phyloP scores from a whole-genome alignment of 1,140 invertebrate species.

The Notospermus geniculatus region DNA sequence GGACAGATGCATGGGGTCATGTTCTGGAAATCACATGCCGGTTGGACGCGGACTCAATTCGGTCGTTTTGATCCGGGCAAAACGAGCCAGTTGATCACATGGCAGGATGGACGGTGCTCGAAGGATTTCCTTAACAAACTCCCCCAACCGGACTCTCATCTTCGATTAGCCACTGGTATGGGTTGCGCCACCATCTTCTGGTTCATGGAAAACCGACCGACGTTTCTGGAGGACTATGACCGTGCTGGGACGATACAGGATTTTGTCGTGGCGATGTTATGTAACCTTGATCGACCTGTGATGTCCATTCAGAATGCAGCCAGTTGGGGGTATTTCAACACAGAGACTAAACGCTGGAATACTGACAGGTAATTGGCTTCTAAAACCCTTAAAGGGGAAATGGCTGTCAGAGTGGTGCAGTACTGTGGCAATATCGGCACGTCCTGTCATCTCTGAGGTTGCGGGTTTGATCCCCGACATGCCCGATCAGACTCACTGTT shows the following conservation, averaged over 20 bases:
- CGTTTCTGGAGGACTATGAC: conserved; percentile 67
- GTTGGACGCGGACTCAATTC: conserved; percentile 30
- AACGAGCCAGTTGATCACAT: conserved; percentile 74
- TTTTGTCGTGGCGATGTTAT: conserved; percentile 75
- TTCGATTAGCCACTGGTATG: conserved; percentile 73
- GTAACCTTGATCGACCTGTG: conserved; percentile 66
- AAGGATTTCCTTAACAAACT: conserved; percentile 69
- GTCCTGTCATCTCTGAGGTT: too few relatives aligned
- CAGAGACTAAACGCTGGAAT: conserved; percentile 65
- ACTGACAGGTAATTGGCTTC: conserved; percentile 34
- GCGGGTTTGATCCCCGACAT: too few relatives aligned
- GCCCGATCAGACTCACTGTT: too few relatives aligned
- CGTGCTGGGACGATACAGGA: conserved; percentile 78
- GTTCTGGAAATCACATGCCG: conserved; percentile 68
- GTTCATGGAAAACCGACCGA: conserved; percentile 66
- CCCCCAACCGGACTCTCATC: conserved; percentile 63
- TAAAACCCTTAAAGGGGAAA: too few relatives aligned
- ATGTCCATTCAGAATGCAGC: conserved; percentile 84
- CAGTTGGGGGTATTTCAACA: conserved; percentile 84
- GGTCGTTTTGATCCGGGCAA: conserved; percentile 48
- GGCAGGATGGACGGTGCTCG: conserved; percentile 81
- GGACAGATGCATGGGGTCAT: conserved; percentile 80
- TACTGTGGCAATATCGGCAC: too few relatives aligned
- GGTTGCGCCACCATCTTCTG: conserved; percentile 82
- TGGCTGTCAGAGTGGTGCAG: too few relatives aligned